Evolutionary conservation across 1,140 invertebrate species (phyloP), one percentile per base, ranked within the genome.

Genomic region (Trypoxylus dichotomus): DNA sequence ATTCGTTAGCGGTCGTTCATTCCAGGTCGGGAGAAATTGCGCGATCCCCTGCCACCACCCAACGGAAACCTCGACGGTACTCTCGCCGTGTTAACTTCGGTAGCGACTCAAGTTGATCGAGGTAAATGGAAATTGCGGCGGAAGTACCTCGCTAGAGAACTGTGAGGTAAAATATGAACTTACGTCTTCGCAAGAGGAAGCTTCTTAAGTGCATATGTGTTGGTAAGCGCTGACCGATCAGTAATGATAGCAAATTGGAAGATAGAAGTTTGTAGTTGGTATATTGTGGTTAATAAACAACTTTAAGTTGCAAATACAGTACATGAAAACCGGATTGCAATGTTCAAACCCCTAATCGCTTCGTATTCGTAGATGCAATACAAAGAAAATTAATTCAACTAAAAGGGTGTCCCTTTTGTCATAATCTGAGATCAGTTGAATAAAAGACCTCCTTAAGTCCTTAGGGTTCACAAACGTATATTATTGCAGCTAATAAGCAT

Each of bases 41-140:
- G 15, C 47, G 47, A 5, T 54, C 47, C 47, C 47, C 47, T 15
- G 47, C 47, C 19, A 19, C 47, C 47, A 54, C 47, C 47, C 47
- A n/a, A 15, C 47, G 47, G 47, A 54, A 54, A 54, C 47, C 47
- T 54, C 47, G 47, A 54, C 47, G 47, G 47, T 54, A 54, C 47
- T 54, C 47, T 54, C 15, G 19, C 47, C 47, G 47, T 54, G 47
- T 54, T 54, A 54, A 54, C 47, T 54, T 54, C 47, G 47, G 47
- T 54, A 54, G 47, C 47, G 47, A 19, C 47, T 54, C 47, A 54
- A 54, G 47, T 54, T 54, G 47, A 54, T 54, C 15, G 47, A 54
- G 47, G 47, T 54, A 54, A 54, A 54, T 54, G 47, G 47, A 54
- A 54, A 54, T 54, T 54, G 47, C 47, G 47, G 47, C 47, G 47